phyloP scores from a whole-genome alignment of 2,113 vertebrate species.

The Fulmarus glacialis region DNA sequence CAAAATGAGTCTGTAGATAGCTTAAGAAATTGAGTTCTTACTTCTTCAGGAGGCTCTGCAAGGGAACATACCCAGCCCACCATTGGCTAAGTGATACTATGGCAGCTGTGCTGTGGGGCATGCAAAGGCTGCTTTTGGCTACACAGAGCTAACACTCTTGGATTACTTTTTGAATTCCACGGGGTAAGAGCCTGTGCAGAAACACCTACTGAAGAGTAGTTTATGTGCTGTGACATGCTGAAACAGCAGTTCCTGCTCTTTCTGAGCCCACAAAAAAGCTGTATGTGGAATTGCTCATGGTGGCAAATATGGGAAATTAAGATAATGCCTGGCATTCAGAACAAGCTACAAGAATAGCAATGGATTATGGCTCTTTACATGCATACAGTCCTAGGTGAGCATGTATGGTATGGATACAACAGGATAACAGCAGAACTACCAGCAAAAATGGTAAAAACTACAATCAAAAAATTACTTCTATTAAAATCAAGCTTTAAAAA shows the following conservation, averaged over 20 bases:
- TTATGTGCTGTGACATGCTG: not conserved
- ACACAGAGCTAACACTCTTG: not conserved
- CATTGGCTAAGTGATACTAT: rapidly evolving
- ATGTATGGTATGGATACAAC: not conserved
- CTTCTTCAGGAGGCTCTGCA: not conserved
- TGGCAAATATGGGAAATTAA: not conserved
- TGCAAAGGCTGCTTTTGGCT: not conserved
- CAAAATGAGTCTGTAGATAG: not conserved
- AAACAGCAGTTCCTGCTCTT: not conserved
- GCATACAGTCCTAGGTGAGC: not conserved
- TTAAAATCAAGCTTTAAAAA: not conserved
- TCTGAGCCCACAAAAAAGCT: not conserved
- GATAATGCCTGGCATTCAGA: not conserved
- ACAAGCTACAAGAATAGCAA: not conserved
- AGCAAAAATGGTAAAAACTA: not conserved
- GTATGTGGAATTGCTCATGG: not conserved
- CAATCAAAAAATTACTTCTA: not conserved
- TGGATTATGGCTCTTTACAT: not conserved
- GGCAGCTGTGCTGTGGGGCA: not conserved
- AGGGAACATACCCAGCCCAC: rapidly evolving
- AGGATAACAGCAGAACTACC: not conserved
- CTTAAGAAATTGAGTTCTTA: not conserved
- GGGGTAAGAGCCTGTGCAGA: not conserved
- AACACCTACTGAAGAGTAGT: not conserved
- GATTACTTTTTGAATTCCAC: not conserved